Evolutionary conservation across 2,888 invertebrate species (phyloP).

Genomic region (Ochropleura leucogaster): DNA sequence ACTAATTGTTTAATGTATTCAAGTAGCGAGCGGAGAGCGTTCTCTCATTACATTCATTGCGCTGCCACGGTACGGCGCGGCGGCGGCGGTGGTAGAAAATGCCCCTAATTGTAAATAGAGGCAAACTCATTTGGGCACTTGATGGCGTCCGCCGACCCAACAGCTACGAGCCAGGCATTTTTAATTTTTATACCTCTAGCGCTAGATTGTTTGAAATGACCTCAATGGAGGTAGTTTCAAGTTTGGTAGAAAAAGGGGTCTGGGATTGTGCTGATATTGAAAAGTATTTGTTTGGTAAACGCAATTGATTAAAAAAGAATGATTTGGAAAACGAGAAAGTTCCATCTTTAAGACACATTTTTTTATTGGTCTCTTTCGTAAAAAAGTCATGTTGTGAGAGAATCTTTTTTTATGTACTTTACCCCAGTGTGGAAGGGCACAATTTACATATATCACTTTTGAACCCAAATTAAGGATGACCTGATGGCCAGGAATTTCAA

Average conservation of each 20-base stretch:
- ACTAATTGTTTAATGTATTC: conserved; percentile 81
- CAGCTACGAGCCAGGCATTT: conserved; percentile 75
- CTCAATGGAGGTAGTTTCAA: conserved; percentile 39
- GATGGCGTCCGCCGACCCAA: conserved; percentile 70
- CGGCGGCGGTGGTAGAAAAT: conserved; percentile 51
- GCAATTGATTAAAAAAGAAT: neutral
- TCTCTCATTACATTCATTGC: conserved; percentile 77
- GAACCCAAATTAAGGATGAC: neutral
- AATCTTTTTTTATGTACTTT: conserved; percentile 11
- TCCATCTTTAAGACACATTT: conserved; percentile 11
- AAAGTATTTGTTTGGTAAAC: neutral
- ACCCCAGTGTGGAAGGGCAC: neutral
- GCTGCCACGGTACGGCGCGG: conserved; percentile 34
- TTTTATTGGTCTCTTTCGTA: neutral
- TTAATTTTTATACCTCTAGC: conserved; percentile 74
- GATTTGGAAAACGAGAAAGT: neutral
- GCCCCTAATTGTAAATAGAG: conserved; percentile 79
- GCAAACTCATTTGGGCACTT: conserved; percentile 82
- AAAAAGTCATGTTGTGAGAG: conserved; percentile 4
- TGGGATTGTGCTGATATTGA: neutral
- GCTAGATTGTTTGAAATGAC: conserved; percentile 64
- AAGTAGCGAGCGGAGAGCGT: conserved; percentile 67
- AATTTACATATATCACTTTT: neutral
- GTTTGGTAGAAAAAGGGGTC: neutral
- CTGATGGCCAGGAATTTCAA: neutral